These are phyloP conservation scores for Ganaspis brasiliensis DNA, from an alignment of 2,888 invertebrate species.

Conservation along the genomic window DNA sequence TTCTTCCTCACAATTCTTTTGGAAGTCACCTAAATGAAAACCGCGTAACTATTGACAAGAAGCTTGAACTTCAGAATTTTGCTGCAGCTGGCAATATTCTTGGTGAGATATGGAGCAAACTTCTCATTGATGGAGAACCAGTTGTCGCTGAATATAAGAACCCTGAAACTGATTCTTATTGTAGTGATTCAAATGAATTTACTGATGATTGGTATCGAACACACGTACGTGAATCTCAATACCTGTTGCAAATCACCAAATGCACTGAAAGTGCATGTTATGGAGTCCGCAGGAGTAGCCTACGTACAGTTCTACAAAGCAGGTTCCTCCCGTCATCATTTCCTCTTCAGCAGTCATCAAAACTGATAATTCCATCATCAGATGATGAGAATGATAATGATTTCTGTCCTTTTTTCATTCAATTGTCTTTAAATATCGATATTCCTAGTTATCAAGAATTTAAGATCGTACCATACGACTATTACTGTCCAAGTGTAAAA, in stretches of 20 bases:
- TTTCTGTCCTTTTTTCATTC: slow-evolving; percentile 4
- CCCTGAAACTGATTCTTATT: slow-evolving; percentile 29
- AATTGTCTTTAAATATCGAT: not conserved
- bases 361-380: not conserved
- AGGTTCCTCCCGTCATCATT: slow-evolving; percentile 13
- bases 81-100: slow-evolving; percentile 69
- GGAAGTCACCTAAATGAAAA: slow-evolving; percentile 68
- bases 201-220: slow-evolving; percentile 33
- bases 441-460: not conserved
- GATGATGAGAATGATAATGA: not conserved
- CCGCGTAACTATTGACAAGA: slow-evolving; percentile 69
- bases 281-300: not conserved
- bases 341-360: not conserved
- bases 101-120: slow-evolving; percentile 45
- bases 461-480: not conserved
- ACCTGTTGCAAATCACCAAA: slow-evolving; percentile 50
- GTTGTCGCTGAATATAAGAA: slow-evolving; percentile 42
- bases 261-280: slow-evolving; percentile 28
- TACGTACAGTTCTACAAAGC: not conserved
- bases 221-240: slow-evolving; percentile 51
- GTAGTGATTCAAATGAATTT: slow-evolving; percentile 19
- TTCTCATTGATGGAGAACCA: slow-evolving; percentile 57
- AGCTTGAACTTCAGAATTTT: slow-evolving; percentile 74
- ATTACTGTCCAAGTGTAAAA: slow-evolving; percentile 14
- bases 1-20: slow-evolving; percentile 67